Evolutionary conservation across 2,797 vertebrate genomes (phyloP), one percentile per base, ranked within the genome.

Genomic region (Typhlichthys subterraneus): DNA sequence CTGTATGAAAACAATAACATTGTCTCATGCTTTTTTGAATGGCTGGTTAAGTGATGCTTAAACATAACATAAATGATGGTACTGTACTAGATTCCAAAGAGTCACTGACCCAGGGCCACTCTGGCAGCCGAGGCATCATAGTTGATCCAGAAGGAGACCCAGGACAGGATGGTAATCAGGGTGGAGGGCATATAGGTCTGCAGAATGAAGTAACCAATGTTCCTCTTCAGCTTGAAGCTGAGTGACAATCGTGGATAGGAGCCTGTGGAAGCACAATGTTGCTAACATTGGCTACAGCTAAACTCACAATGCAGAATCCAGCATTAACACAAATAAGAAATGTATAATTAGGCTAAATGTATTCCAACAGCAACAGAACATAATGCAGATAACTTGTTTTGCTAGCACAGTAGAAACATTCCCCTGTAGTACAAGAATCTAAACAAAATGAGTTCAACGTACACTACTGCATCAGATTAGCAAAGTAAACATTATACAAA

Each of bases 101-200:
- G 42, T 46, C 66, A 82, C 82, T 91, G 89, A 98, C 96, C 96
- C 90, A 98, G 87, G 23, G 96, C 96, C 42, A 97, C 96, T 92
- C 96, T 95, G 83, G 96, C 96, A 72, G 96, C 96, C 6, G 96
- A 98, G 46, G 96, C 95, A 73, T 98, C 95, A 1, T 97, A 97
- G 87, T 94, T 97, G 87, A 97, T 97, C 96, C 96, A 98, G 85
- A 97, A 98, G 49, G 96, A 98, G 77, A 97, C 96, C 96, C 96
- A 96, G 0, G 95, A 97, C 42, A 97, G 91, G 88, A 97, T 95
- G 81, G 96, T 98, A 85, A 97, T 98, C 83, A 97, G 83, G 0
- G 91, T 97, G 72, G 95, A 98, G 76, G 96, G 96, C 96, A 97
- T 97, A 69, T 96, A 97, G 59, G 96, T 98, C 85, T 98, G 96